Evolutionary conservation across 2,797 vertebrate species (phyloP).

Genomic region (Forpus xanthops): DNA sequence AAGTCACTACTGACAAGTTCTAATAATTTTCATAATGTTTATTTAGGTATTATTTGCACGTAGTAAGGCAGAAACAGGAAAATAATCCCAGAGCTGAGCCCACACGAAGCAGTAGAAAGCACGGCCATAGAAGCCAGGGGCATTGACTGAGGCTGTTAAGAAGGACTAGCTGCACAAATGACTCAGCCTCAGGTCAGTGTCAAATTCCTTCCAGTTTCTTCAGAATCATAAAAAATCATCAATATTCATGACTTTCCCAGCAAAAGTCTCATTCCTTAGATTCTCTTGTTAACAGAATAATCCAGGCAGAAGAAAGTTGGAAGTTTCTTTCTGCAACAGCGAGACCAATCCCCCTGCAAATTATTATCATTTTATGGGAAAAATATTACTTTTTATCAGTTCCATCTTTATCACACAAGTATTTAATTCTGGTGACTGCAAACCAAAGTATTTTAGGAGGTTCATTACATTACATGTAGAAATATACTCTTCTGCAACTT

Average conservation of each 20-base stretch:
- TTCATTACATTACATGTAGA: not conserved
- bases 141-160: not conserved
- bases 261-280: constrained; percentile 19
- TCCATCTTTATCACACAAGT: not conserved
- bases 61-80: not conserved
- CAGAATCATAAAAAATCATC: constrained; percentile 20
- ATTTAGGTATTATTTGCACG: not conserved
- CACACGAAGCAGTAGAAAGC: not conserved
- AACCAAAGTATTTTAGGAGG: not conserved
- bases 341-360: not conserved
- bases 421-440: not conserved
- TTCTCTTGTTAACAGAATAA: constrained; percentile 21
- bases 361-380: not conserved
- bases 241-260: constrained; percentile 5
- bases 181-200: not conserved
- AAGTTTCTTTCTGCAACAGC: not conserved
- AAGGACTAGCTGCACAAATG: not conserved
- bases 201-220: not conserved
- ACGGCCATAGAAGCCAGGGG: not conserved
- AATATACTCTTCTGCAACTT: not conserved
- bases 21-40: not conserved
- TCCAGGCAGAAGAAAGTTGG: not conserved
- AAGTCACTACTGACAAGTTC: not conserved
- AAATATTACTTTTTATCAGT: not conserved
- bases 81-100: not conserved